Conservation (phyloP, 53 echinoderm and acorn worm species). For the Pentamera pediparva region DNA sequence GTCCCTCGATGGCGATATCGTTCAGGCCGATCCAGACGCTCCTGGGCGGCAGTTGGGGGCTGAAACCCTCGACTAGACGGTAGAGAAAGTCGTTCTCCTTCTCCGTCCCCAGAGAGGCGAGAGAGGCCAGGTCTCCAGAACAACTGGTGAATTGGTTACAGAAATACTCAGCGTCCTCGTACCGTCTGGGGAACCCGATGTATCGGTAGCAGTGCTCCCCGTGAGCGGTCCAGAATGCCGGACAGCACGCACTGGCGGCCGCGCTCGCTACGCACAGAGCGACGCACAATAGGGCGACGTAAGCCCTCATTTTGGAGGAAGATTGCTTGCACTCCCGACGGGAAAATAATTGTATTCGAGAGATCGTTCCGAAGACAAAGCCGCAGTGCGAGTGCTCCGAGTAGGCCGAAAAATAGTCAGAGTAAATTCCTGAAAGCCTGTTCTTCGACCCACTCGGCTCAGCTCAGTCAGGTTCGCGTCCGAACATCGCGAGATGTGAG, state of each 20-base stretch:
- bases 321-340: too few species aligned
- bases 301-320: slow-evolving; percentile 16
- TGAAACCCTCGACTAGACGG: slow-evolving; percentile 20
- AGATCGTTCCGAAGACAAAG: not conserved
- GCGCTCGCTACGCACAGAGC: slow-evolving; percentile 4
- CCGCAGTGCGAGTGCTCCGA: slow-evolving; percentile 17
- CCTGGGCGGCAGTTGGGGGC: slow-evolving; percentile 17
- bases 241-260: slow-evolving; percentile 34
- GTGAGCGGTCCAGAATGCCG: slow-evolving; percentile 46
- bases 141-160: slow-evolving; percentile 51
- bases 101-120: slow-evolving; percentile 6
- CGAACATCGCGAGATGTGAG: too few species aligned
- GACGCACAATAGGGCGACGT: not conserved
- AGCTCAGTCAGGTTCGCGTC: too few species aligned
- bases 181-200: slow-evolving; percentile 41
- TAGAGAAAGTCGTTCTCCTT: slow-evolving; percentile 24
- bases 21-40: slow-evolving; percentile 44
- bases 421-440: too few species aligned
- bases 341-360: too few species aligned
- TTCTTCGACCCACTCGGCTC: too few species aligned
- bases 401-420: not conserved
- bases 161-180: slow-evolving; percentile 44
- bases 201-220: slow-evolving; percentile 42
- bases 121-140: slow-evolving; percentile 28
- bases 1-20: slow-evolving; percentile 16